Conservation (phyloP, 2,113 vertebrate species). For the Malurus elegans region DNA sequence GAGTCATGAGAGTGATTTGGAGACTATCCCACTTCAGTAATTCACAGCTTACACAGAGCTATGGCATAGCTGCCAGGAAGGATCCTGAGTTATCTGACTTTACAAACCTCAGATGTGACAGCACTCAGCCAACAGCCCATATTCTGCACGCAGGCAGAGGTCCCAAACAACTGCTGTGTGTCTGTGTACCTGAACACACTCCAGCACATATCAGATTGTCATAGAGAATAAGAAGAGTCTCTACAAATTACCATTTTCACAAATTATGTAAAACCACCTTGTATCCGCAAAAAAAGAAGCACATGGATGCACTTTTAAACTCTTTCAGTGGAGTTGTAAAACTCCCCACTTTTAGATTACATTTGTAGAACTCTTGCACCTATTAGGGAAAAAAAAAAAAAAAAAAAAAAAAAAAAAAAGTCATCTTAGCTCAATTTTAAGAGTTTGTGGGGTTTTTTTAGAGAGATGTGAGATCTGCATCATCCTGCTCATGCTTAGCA, state of each 20-base stretch:
- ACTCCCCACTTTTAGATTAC: background rate
- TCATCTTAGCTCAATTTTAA: background rate
- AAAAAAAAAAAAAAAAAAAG: no score
- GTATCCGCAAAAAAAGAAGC: background rate
- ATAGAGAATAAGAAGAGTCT: background rate
- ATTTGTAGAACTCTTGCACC: background rate
- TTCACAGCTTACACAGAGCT: background rate
- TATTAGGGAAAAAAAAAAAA: background rate
- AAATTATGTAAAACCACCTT: background rate
- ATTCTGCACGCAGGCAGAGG: background rate
- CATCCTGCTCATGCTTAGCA: background rate
- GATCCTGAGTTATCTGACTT: background rate
- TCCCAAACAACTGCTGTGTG: background rate
- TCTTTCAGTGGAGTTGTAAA: background rate
- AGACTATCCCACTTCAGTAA: background rate
- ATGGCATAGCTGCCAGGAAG: background rate
- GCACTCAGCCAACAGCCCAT: background rate
- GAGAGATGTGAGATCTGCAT: background rate
- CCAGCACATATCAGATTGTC: fast-evolving
- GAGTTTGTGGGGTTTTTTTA: background rate
- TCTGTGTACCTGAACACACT: background rate
- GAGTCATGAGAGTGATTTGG: background rate
- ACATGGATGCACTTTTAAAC: background rate
- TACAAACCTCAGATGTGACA: background rate
- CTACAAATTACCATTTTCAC: background rate